Percentiles rank a stretch among this genome's conserved stretches.
Evolutionary conservation across 2,113 vertebrate genomes (phyloP).

Genomic region (Pelusios castaneus): DNA sequence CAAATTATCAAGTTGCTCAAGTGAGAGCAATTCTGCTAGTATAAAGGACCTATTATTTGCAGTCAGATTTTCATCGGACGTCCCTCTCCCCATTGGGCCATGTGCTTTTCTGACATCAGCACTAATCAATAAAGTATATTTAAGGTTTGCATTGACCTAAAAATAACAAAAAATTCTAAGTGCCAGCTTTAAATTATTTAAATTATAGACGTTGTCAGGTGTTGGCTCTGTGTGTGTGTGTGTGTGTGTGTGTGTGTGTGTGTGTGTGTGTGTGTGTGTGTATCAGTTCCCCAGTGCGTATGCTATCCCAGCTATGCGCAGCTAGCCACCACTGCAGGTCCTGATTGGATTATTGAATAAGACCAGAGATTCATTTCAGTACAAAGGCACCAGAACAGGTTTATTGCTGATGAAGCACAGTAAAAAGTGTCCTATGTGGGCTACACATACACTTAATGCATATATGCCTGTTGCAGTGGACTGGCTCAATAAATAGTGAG

Average conservation of each 20-base stretch:
- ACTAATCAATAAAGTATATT: background rate
- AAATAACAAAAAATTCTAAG: background rate
- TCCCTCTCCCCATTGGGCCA: background rate
- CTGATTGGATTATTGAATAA: no score
- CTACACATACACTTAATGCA: no score
- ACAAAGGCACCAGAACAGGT: no score
- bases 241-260: no score
- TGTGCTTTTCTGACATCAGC: background rate
- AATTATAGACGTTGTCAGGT: background rate
- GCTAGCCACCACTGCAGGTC: no score
- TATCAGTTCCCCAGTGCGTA: background rate
- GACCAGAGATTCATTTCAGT: no score
- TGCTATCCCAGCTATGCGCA: no score
- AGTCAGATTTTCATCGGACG: background rate
- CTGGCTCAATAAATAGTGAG: no score
- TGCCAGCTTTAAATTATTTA: background rate
- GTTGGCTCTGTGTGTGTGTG: background rate
- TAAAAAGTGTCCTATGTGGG: no score
- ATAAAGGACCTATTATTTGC: background rate
- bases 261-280: no score
- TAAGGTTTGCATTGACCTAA: background rate
- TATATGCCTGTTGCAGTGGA: no score
- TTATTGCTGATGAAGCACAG: no score
- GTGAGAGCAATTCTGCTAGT: background rate
- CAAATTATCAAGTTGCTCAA: background rate